These are phyloP conservation scores for Terrapene triunguis DNA, from an alignment of 2,113 vertebrate species.

Conservation along the genomic window DNA sequence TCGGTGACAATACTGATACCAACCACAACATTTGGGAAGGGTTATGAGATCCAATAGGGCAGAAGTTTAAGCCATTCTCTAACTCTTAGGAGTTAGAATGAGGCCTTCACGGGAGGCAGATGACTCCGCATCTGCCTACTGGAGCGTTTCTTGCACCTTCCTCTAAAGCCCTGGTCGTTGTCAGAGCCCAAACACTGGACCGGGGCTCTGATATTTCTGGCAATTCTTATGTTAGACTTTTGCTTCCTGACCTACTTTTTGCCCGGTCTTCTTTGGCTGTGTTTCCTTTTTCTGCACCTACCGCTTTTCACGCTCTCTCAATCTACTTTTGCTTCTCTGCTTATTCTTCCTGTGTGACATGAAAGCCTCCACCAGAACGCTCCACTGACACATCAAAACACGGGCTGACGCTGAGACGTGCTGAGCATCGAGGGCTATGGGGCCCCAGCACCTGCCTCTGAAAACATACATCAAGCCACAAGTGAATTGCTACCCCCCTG, in stretches of 20 bases:
- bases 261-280: not conserved
- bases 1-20: not conserved
- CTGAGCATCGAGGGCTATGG: not conserved
- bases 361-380: not conserved
- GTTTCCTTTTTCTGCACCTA: not conserved
- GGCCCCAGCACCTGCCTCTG: not conserved
- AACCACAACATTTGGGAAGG: not conserved
- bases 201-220: not conserved
- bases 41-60: not conserved
- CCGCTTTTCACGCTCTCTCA: not conserved
- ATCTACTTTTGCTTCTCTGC: not conserved
- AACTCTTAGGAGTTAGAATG: not conserved
- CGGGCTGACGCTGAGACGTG: too few species aligned
- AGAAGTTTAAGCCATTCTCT: not conserved
- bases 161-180: not conserved
- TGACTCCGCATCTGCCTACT: not conserved
- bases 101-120: not conserved
- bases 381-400: not conserved
- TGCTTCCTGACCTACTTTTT: not conserved
- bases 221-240: not conserved
- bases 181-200: not conserved
- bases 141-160: not conserved
- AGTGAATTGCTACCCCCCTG: not conserved
- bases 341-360: not conserved
- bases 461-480: not conserved